phyloP scores from a whole-genome alignment of 2,797 vertebrate species.

The Sebastes goodei region DNA sequence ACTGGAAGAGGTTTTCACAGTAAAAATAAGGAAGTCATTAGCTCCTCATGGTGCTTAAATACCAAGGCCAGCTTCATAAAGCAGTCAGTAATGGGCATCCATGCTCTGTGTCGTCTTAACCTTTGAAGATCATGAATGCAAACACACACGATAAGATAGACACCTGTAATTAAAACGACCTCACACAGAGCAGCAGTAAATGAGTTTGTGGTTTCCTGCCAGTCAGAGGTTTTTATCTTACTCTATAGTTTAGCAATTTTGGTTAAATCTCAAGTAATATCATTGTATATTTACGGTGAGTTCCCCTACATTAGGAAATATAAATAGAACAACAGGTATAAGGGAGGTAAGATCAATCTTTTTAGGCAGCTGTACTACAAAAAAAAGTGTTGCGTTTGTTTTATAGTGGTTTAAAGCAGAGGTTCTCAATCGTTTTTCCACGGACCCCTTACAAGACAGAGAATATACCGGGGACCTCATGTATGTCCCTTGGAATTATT shows the following conservation, averaged over 20 bases:
- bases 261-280: conserved; percentile 26
- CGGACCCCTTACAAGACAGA: too few relatives aligned
- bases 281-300: conserved; percentile 28
- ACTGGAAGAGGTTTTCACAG: conserved; percentile 52
- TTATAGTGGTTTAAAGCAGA: neutral
- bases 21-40: conserved; percentile 80
- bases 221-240: conserved; percentile 39
- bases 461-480: too few relatives aligned
- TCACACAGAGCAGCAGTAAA: conserved; percentile 62
- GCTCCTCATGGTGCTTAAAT: conserved; percentile 60
- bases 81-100: conserved; percentile 58
- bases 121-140: conserved; percentile 54
- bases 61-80: conserved; percentile 65
- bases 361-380: neutral
- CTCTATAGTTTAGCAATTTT: conserved; percentile 47
- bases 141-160: conserved; percentile 29
- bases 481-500: too few relatives aligned
- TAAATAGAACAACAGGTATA: conserved; percentile 1
- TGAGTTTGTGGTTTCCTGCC: conserved; percentile 48
- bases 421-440: too few relatives aligned
- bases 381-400: neutral
- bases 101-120: conserved; percentile 41
- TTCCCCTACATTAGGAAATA: conserved; percentile 25
- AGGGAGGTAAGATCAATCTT: neutral
- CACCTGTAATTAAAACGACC: conserved; percentile 69